Evolutionary conservation across 2,888 invertebrate genomes (phyloP), one percentile per base, ranked within the genome.

Genomic region (Synanthedon myopaeformis): DNA sequence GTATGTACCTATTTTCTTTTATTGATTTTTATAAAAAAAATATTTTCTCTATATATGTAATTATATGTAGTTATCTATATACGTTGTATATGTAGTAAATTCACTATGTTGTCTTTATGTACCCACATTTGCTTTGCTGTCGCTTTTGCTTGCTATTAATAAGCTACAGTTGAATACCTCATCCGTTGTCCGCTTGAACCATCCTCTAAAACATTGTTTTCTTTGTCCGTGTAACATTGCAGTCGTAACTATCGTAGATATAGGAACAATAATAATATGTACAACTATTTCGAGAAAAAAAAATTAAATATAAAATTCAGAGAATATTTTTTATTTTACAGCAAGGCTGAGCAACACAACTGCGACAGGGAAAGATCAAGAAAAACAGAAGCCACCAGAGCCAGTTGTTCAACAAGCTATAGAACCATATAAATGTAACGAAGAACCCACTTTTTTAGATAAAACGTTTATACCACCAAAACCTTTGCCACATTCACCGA

Each of bases 401-500:
- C 28, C 28, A 5, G 4, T 49, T 49, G 49, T 17, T 35, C 51
- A 13, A 13, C 61, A 70, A 10, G 65, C 78, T 1, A 50, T 6
- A 14, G 82, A 82, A 56, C 56, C 67, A 1, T 74, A 62, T 55
- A 79, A 69, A 58, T 58, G 71, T 1, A 62, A 69, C 14, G 79
- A 78, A 58, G 75, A 74, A 56, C 63, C 65, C 0, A 55, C 66
- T 54, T 79, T 74, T 54, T 61, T 66, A 52, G 83, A 83, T 45
- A 81, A 76, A 59, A 70, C 76, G 13, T 82, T 77, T 54, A 14
- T 76, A 42, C 70, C 74, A 13, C 64, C 76, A 0, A 85, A 82
- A 64, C 72, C 81, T 0, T 67, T 83, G 41, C 67, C 79, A 1
- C 80, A 84, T 59, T 79, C 82, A 1, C 77, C 82, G 19, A 86